Conservation (phyloP, 2,888 invertebrate species). For the Alviniconcha strummeri region DNA sequence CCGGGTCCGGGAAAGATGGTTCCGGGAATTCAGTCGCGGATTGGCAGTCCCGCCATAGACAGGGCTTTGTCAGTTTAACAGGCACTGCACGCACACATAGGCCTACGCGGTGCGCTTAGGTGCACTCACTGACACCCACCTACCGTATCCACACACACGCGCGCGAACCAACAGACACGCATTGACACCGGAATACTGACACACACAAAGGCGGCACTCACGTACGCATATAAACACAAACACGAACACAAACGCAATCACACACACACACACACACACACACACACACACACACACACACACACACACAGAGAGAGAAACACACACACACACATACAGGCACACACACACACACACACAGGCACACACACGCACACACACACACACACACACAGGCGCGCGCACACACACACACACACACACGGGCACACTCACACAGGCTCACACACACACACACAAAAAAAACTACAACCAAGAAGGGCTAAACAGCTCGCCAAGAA, state of each 20-base stretch:
- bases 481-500: not conserved
- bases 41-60: too few relatives aligned
- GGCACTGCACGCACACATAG: not conserved
- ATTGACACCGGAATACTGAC: not conserved
- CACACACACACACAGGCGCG: not conserved
- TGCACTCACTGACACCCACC: not conserved
- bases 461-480: not conserved
- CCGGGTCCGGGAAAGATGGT: too few relatives aligned
- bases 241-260: not conserved
- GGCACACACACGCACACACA: not conserved
- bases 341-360: slow-evolving; percentile 1
- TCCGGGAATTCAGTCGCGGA: too few relatives aligned
- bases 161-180: not conserved
- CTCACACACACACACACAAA: not conserved
- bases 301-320: not conserved
- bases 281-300: slow-evolving; percentile 9
- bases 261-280: not conserved
- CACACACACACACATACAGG: not conserved
- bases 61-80: too few relatives aligned
- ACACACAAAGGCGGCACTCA: not conserved
- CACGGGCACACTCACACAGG: too few relatives aligned
- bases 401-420: too few relatives aligned
- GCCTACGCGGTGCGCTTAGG: not conserved
- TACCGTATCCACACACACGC: not conserved
- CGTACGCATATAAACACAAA: not conserved